Evolutionary conservation across 2,888 invertebrate genomes (phyloP), one percentile per base, ranked within the genome.

Genomic region (Oxyscelio sp.): DNA sequence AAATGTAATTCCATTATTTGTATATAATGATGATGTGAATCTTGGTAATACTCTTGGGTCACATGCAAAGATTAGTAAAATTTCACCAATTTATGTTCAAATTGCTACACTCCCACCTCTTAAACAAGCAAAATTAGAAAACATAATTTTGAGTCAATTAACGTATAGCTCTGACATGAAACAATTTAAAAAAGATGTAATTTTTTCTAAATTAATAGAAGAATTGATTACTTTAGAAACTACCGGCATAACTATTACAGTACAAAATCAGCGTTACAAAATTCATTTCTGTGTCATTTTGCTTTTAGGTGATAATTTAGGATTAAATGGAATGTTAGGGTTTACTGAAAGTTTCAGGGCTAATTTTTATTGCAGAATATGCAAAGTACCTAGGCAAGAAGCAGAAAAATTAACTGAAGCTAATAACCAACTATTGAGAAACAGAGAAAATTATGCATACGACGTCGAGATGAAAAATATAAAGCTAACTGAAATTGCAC

Each of bases 21-120:
- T 87, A 17, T 85, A 87, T 70, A 74, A 66, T 45, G 87, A 88
- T 65, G 86, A 82, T 15, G 68, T 54, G 11, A 85, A 87, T 74
- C 54, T 58, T 1, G 83, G 74, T 6, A 88, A 88, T 65, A 61
- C 63, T 4, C 71, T 82, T 15, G 82, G 79, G 34, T 81, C 61
- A 4, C 75, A 85, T 27, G 59, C 66, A 21, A 79, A 66, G 6
- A 59, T 82, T 15, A 48, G 73, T 17, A 79, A 79, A 61, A 48
- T 80, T 13, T 59, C 71, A 17, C 59, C 79, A n/a, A 45, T 84
- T n/a, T 86, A 80, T 65, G 40, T 77, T 2, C 48, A 65, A 40
- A 58, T 84, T 2, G 45, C 75, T 4, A 77, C 73, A 17, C 63
- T 86, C 8, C 85, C 86, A 24, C 78, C 74, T n/a, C 48, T 77